Percentiles rank a stretch among this genome's conserved stretches.
Evolutionary conservation across 2,797 vertebrate genomes (phyloP).

Genomic region (Pampus argenteus): DNA sequence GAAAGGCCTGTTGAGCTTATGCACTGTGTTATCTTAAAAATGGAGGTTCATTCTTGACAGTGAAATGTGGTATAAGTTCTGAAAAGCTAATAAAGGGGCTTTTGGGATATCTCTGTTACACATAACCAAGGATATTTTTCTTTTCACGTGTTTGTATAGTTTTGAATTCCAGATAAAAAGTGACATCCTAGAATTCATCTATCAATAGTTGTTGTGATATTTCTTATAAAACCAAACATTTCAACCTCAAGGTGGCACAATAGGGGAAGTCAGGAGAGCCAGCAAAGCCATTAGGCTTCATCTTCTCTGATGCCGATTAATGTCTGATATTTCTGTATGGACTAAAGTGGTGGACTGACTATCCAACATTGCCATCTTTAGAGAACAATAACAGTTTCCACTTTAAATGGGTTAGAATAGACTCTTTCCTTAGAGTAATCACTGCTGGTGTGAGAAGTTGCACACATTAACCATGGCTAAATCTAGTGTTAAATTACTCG

Average conservation of each 20-base stretch:
- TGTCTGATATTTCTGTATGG: neutral
- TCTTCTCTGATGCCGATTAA: neutral
- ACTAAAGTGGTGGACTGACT: too few species aligned
- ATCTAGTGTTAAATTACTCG: neutral
- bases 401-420: neutral
- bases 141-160: too few species aligned
- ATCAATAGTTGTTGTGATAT: too few species aligned
- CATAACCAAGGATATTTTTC: too few species aligned
- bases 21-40: neutral
- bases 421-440: neutral
- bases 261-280: neutral
- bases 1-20: too few species aligned
- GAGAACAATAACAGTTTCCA: too few species aligned
- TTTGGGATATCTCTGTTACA: too few species aligned
- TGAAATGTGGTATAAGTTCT: neutral
- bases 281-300: too few species aligned
- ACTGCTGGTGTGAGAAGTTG: neutral
- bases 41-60: neutral
- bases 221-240: too few species aligned
- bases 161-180: neutral
- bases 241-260: neutral
- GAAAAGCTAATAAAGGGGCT: neutral
- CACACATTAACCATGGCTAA: neutral
- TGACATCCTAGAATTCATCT: neutral
- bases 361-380: neutral